Evolutionary conservation across 1,140 invertebrate genomes (phyloP), one percentile per base, ranked within the genome.

Genomic region (Dryas iulia): DNA sequence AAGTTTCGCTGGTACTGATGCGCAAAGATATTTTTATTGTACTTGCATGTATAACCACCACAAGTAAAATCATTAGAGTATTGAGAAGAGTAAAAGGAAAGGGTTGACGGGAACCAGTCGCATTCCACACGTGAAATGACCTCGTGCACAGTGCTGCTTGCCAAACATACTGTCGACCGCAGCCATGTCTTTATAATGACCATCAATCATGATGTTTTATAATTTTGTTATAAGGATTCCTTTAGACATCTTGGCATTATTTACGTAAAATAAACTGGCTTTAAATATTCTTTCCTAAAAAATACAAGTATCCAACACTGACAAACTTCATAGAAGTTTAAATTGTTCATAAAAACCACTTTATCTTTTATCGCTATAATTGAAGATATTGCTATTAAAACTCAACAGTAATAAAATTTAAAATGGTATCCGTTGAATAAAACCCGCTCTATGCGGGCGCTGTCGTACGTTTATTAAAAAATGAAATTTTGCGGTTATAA

Each of bases 401-500:
- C 62, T 64, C 53, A 71, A 63, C 71, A 62, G 53, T 73, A 82
- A 77, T 86, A 81, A 82, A 82, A 83, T 76, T 76, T 72, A 68
- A 73, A 71, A 59, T 71, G 59, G 65, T 81, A 78, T 71, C 67
- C 62, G 76, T 78, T 69, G 28, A 72, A 76, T 74, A 62, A 59
- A 60, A 78, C 21, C 26, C 31, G 56, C 39, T 69, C 73, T 72
- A 86, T 83, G 85, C 85, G 84, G 83, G 83, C 77, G 57, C 57
- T 60, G 66, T 58, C 72, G n/a, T 30, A 26, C 59, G 53, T 70
- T 69, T 66, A 66, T 64, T 47, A 58, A 72, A 77, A 69, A 81
- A 77, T 75, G 77, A 78, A 74, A 74, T 77, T 78, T 81, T 86
- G 85, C 77, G 83, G 83, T 84, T 73, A 76, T 23, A 68, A 58